Percentiles rank a stretch among this genome's conserved stretches.
Evolutionary conservation across 2,888 invertebrate species (phyloP).

Genomic region (Lasioglossum pauxillum): DNA sequence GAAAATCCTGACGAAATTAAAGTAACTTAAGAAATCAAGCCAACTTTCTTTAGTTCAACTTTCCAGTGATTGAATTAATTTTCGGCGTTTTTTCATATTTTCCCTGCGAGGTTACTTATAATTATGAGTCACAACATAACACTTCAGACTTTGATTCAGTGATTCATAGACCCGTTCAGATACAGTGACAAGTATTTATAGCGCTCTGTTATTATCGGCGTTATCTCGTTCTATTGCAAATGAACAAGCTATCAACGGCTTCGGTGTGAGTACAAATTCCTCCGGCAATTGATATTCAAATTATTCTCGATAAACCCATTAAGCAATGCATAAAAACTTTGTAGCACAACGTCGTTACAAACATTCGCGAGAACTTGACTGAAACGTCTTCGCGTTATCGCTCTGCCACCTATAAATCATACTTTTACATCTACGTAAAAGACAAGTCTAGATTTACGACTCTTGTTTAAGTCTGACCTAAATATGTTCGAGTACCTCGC

Average conservation of each 20-base stretch:
- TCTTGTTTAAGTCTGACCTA: neutral
- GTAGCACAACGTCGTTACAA: neutral
- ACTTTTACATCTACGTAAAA: neutral
- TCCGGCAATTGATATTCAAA: neutral
- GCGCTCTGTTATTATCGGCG: neutral
- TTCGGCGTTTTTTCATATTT: neutral
- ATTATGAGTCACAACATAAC: neutral
- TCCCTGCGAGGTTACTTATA: neutral
- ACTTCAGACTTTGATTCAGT: neutral
- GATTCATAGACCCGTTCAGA: neutral
- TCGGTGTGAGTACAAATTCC: neutral
- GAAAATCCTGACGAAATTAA: neutral
- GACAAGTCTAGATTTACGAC: neutral
- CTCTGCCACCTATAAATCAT: neutral
- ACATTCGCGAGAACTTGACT: neutral
- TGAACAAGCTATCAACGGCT: neutral
- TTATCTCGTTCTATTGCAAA: slow-evolving; percentile 1
- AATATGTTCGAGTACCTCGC: neutral
- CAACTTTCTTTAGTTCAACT: too few species aligned
- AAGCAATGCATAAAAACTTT: neutral
- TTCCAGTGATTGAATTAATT: neutral
- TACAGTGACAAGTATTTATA: neutral
- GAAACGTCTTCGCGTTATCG: neutral
- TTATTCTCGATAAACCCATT: neutral
- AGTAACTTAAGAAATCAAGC: too few species aligned